A percentile compares a stretch with the other conserved stretches of the same genome.
Conservation (phyloP, 2,113 vertebrate genomes). For the Dasyurus viverrinus region DNA sequence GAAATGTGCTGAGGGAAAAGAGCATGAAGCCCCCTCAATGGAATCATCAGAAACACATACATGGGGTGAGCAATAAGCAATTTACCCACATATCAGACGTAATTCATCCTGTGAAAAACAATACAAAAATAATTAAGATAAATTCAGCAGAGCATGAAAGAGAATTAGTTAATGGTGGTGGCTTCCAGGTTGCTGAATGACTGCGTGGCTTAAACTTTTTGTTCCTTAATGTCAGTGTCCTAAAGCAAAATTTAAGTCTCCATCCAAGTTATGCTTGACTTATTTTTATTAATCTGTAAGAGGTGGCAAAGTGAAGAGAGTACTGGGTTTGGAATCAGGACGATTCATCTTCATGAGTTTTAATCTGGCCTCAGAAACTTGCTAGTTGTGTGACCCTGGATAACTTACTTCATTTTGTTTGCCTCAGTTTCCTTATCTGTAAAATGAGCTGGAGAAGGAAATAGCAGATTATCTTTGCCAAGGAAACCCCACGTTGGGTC, state of each 20-base stretch:
- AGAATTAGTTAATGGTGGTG: background rate
- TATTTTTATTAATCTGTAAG: background rate
- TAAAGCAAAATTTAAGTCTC: background rate
- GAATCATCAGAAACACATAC: background rate
- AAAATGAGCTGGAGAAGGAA: background rate
- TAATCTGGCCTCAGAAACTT: background rate
- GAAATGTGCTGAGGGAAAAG: background rate
- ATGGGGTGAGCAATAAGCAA: background rate
- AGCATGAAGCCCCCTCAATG: background rate
- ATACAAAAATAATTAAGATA: background rate
- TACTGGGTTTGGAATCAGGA: background rate
- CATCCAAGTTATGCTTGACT: background rate
- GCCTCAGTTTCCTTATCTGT: background rate
- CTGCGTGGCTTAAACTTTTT: background rate
- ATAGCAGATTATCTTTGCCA: background rate
- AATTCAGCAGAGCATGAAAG: background rate
- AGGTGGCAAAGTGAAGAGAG: background rate
- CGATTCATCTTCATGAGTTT: background rate
- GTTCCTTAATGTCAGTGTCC: background rate
- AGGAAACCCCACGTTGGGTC: background rate
- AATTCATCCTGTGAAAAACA: background rate
- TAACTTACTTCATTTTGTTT: background rate
- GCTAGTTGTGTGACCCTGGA: background rate
- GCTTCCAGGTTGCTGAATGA: background rate
- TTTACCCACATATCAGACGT: background rate